Percentiles rank a stretch among this genome's conserved stretches.
These are phyloP conservation scores for Acyrthosiphon pisum DNA, from an alignment of 1,140 invertebrate genomes.

Conservation along the genomic window DNA sequence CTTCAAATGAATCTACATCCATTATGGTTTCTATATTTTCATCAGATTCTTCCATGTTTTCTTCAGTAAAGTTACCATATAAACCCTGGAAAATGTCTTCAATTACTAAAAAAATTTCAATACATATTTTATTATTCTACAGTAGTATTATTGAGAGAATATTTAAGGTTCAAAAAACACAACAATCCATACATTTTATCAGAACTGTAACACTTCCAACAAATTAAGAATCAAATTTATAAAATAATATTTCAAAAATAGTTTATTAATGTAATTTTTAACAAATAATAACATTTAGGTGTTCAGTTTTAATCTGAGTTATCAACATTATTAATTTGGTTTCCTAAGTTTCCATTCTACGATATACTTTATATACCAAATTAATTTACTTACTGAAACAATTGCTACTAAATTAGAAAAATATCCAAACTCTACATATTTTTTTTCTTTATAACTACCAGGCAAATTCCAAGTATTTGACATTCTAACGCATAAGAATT, in stretches of 20 bases:
- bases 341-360: neutral
- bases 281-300: neutral
- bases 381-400: neutral
- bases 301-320: neutral
- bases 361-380: neutral
- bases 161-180: neutral
- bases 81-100: neutral
- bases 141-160: neutral
- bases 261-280: neutral
- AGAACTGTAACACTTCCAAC: neutral
- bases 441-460: neutral
- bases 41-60: constrained; percentile 50
- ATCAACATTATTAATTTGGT: neutral
- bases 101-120: neutral
- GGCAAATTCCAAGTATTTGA: neutral
- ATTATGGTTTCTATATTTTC: constrained; percentile 44
- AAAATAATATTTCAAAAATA: neutral
- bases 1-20: constrained; percentile 20
- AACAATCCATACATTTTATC: neutral
- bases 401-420: neutral
- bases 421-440: neutral
- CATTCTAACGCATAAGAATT: neutral
- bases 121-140: neutral
- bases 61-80: neutral
- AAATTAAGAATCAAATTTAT: neutral